phyloP scores from a whole-genome alignment of 2,113 vertebrate species.

The Sinocyclocheilus rhinocerous region DNA sequence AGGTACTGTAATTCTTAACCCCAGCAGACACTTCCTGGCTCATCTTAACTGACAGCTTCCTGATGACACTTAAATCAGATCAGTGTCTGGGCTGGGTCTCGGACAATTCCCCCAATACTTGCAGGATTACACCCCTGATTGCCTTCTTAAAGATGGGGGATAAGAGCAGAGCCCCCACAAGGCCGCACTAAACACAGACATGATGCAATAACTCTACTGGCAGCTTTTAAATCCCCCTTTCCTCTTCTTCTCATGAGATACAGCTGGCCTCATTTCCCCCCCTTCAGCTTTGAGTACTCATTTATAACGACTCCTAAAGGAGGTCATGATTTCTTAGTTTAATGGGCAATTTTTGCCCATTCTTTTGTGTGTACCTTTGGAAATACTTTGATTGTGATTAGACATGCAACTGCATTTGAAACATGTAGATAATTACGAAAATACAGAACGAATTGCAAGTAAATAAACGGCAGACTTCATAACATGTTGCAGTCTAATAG shows the following conservation, averaged over 20 bases:
- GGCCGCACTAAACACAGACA: slow-evolving; percentile 49
- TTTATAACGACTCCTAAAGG: slow-evolving; percentile 27
- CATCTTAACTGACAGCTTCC: slow-evolving; percentile 43
- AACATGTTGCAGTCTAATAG: background rate
- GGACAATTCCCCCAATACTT: slow-evolving; percentile 38
- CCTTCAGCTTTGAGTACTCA: slow-evolving; percentile 29
- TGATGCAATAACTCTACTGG: slow-evolving; percentile 55
- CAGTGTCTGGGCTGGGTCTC: slow-evolving; percentile 23
- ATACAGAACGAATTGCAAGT: background rate
- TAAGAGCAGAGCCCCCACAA: slow-evolving; percentile 25
- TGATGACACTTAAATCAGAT: slow-evolving; percentile 54
- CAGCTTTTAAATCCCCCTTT: slow-evolving; percentile 41
- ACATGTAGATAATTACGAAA: background rate
- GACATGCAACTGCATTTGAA: slow-evolving; percentile 28
- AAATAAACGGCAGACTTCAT: background rate
- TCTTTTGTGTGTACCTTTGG: background rate
- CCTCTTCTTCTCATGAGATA: slow-evolving; percentile 50
- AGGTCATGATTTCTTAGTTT: slow-evolving; percentile 43
- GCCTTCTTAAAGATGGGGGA: slow-evolving; percentile 51
- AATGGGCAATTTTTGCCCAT: slow-evolving; percentile 15
- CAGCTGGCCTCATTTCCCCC: slow-evolving; percentile 42
- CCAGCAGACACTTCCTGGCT: slow-evolving; percentile 33
- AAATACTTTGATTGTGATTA: slow-evolving; percentile 19
- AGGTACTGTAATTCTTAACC: slow-evolving; percentile 30
- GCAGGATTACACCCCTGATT: slow-evolving; percentile 50